A percentile compares a stretch with the other conserved stretches of the same genome.
These are phyloP conservation scores for Columba janthina DNA, from an alignment of 2,113 vertebrate genomes.

Conservation along the genomic window DNA sequence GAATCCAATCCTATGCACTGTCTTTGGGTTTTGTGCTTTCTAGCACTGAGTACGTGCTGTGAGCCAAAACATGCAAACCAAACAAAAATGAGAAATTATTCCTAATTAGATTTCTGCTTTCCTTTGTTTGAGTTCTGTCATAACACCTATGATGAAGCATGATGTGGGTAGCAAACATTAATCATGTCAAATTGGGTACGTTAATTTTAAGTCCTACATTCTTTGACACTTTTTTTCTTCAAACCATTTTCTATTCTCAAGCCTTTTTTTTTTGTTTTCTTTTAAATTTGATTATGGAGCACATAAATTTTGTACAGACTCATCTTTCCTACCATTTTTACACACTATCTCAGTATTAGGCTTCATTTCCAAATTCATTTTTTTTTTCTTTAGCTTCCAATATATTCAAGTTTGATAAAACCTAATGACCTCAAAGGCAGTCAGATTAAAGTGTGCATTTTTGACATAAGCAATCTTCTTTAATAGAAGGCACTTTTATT, in stretches of 20 bases:
- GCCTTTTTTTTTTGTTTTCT: neutral
- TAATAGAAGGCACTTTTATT: slow-evolving; percentile 33
- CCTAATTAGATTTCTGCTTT: neutral
- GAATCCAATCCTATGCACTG: neutral
- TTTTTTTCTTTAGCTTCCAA: neutral
- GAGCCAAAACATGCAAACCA: neutral
- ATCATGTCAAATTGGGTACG: neutral
- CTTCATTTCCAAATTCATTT: neutral
- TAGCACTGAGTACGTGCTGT: neutral
- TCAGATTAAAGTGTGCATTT: slow-evolving; percentile 30
- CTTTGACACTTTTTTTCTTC: neutral
- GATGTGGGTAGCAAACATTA: neutral
- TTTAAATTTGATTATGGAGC: neutral
- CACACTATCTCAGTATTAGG: neutral
- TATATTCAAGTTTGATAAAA: slow-evolving; percentile 38
- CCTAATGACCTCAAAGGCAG: slow-evolving; percentile 38
- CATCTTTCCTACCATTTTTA: neutral
- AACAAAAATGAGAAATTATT: neutral
- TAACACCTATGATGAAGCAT: accelerated
- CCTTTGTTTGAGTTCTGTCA: neutral
- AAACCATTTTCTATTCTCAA: neutral
- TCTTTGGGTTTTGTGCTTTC: neutral
- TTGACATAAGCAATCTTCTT: slow-evolving; percentile 37
- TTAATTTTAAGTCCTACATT: neutral
- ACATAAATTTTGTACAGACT: neutral